Evolutionary conservation across 2,888 invertebrate species (phyloP), one percentile per base, ranked within the genome.

Genomic region (Eurytoma californica): DNA sequence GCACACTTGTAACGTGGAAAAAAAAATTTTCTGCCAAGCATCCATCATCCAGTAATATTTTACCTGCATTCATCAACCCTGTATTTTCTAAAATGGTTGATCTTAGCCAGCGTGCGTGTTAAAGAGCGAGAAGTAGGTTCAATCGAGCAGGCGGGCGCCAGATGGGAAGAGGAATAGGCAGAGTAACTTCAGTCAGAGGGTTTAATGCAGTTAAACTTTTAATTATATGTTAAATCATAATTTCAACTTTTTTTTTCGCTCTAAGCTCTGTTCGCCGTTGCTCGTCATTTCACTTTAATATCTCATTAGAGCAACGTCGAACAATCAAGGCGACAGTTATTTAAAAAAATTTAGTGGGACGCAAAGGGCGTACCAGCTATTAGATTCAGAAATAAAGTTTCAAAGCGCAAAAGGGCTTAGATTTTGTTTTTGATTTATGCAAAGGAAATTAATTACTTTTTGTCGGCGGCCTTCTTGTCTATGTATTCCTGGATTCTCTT

Each of bases 401-500:
- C 7, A 39, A 39, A 39, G 39, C 39, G 7, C 9, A 39, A 39
- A 39, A 30, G 7, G 30, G 30, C 30, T 30, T 30, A 30, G 30
- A 30, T 30, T 30, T 30, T 2, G 3, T 30, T 30, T 30, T 30
- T 30, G 7, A 30, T 3, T 30, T 30, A 30, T 39, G 39, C 39
- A 39, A 39, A 39, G 24, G n/a, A 76, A 51, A 63, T 57, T 67
- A 65, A 67, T 84, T 82, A 88, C 88, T 85, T 87, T 13, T 88
- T 86, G 82, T 88, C 86, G 61, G 86, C 87, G n/a, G 84, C 83
- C 16, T 84, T 84, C 39, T 84, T 86, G 16, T 84, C 83, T 24
- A 88, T 84, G 51, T 86, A 88, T 58, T 85, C 85, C 65, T 88
- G 85, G 24, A 86, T 86, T 77, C 83, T 85, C 55, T 74, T 84